phyloP scores from a whole-genome alignment of 2,888 invertebrate species.

The Lithodes maja region DNA sequence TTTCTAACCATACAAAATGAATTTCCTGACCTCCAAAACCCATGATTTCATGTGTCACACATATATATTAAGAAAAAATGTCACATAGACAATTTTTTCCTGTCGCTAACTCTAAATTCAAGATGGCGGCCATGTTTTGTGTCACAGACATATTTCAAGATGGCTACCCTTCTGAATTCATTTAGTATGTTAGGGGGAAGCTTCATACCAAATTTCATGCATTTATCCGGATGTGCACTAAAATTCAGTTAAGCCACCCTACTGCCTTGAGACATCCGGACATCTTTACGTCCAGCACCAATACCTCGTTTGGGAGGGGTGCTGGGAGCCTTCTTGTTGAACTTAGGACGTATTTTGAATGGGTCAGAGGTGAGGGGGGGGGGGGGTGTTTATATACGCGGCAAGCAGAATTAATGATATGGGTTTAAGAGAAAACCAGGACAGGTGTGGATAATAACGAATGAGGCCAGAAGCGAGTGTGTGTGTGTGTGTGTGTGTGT shows the following conservation, averaged over 20 bases:
- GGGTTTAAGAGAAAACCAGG: no score
- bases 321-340: no score
- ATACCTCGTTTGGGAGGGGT: no score
- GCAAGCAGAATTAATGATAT: no score
- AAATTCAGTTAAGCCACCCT: neutral
- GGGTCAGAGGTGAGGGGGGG: no score
- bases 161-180: neutral
- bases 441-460: no score
- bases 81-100: conserved; percentile 8
- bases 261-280: no score
- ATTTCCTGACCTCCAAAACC: conserved; percentile 1
- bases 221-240: neutral
- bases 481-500: no score
- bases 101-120: neutral
- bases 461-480: no score
- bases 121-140: neutral
- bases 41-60: conserved; percentile 19
- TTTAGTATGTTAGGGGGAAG: conserved; percentile 27
- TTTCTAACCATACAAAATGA: conserved; percentile 19
- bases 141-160: conserved; percentile 29
- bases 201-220: conserved; percentile 22
- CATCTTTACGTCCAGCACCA: no score
- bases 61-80: conserved; percentile 18
- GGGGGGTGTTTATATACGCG: no score
- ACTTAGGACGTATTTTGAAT: no score